A percentile compares a stretch with the other conserved stretches of the same genome.
Evolutionary conservation across 2,888 invertebrate species (phyloP).

Genomic region (Serripes groenlandicus): DNA sequence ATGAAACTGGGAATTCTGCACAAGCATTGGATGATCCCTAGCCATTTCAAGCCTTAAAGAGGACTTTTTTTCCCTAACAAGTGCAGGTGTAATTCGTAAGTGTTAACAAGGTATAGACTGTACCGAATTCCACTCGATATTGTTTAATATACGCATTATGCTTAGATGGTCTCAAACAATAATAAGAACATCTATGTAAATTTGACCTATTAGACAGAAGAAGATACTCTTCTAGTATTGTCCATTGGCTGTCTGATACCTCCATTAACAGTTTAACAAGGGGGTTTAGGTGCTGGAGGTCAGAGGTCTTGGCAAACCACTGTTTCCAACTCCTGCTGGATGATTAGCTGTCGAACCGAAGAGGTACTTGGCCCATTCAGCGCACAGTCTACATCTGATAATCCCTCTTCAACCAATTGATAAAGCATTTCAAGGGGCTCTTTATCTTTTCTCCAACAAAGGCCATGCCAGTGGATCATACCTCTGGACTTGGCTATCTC

Average conservation of each 20-base stretch:
- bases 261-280: background rate
- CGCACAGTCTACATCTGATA: conserved; percentile 55
- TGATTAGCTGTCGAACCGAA: conserved; percentile 64
- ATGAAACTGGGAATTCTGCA: conserved; percentile 68
- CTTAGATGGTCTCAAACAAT: background rate
- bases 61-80: conserved; percentile 66
- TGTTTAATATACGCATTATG: background rate
- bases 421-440: conserved; percentile 60
- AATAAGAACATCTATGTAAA: background rate
- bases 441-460: conserved; percentile 67
- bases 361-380: conserved; percentile 55
- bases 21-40: conserved; percentile 68
- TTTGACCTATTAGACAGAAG: background rate
- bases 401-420: conserved; percentile 47
- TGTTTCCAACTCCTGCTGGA: conserved; percentile 18
- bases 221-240: conserved; percentile 14
- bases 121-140: background rate
- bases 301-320: conserved; percentile 20
- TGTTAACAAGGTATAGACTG: background rate
- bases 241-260: background rate
- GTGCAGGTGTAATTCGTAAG: background rate
- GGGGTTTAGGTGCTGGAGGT: conserved; percentile 12
- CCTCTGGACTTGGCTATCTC: conserved; percentile 70
- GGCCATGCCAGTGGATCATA: conserved; percentile 71
- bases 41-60: conserved; percentile 68